phyloP scores from a whole-genome alignment of 2,797 vertebrate species.

The Crypturellus tataupa region DNA sequence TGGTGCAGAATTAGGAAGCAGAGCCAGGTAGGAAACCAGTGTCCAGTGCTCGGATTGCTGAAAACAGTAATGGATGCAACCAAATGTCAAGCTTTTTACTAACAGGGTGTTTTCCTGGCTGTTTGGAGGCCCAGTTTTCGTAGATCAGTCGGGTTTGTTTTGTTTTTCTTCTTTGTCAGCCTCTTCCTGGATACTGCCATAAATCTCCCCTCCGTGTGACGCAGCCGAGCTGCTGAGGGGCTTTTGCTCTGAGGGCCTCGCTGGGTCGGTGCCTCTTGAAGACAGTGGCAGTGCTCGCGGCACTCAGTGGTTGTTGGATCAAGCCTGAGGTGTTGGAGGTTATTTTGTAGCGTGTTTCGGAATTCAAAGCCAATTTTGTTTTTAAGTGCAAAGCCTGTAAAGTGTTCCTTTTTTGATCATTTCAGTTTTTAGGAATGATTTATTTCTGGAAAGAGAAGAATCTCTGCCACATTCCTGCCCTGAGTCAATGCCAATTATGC shows the following conservation, averaged over 20 bases:
- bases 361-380: constrained; percentile 58
- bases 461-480: constrained; percentile 30
- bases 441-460: constrained; percentile 48
- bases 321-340: constrained; percentile 36
- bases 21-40: constrained; percentile 50
- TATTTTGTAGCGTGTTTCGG: constrained; percentile 33
- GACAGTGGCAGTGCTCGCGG: constrained; percentile 55
- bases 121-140: constrained; percentile 38
- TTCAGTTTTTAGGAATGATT: constrained; percentile 12
- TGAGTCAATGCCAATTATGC: background rate
- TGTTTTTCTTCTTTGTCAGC: background rate
- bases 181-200: constrained; percentile 49
- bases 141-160: background rate
- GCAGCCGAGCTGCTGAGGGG: constrained; percentile 60
- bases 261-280: constrained; percentile 60
- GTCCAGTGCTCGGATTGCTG: constrained; percentile 30
- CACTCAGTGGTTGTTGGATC: constrained; percentile 55
- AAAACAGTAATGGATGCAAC: constrained; percentile 50
- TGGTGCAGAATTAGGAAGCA: constrained; percentile 66
- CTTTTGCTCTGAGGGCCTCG: constrained; percentile 65
- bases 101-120: constrained; percentile 50
- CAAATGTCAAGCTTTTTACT: constrained; percentile 55
- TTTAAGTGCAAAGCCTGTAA: constrained; percentile 66
- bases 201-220: background rate
- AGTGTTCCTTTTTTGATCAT: background rate